A percentile compares a stretch with the other conserved stretches of the same genome.
These are phyloP conservation scores for Aphrocallistes beatrix DNA, from an alignment of 37 sponge, comb jelly and placozoan species.

Conservation along the genomic window DNA sequence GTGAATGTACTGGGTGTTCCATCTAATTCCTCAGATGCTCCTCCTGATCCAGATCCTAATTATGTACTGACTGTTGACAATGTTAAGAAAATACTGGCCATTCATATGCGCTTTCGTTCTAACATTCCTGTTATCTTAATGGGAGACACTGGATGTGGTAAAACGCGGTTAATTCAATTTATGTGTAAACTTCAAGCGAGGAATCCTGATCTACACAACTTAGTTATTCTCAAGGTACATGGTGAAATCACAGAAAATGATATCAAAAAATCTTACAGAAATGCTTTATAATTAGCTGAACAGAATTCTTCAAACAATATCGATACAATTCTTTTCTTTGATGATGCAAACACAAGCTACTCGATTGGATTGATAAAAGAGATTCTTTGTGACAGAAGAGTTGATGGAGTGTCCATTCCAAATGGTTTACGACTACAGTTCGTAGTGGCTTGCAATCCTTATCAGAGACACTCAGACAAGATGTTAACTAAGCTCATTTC, in stretches of 20 bases:
- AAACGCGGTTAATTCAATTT: conserved; percentile 73
- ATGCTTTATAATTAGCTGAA: conserved; percentile 39
- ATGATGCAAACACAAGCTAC: conserved; percentile 96
- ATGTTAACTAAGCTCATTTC: conserved; percentile 72
- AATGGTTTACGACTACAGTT: conserved; percentile 49
- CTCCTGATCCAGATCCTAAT: neutral
- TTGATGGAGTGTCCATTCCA: conserved; percentile 57
- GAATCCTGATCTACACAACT: neutral
- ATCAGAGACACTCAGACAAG: conserved; percentile 54
- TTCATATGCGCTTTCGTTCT: conserved; percentile 46
- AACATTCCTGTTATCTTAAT: conserved; percentile 89
- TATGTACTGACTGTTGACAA: conserved; percentile 31
- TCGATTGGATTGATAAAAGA: conserved; percentile 88
- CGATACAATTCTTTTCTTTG: conserved; percentile 91
- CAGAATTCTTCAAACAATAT: conserved; percentile 24
- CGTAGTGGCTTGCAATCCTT: conserved; percentile 96
- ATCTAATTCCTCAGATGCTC: no score
- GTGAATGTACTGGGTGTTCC: neutral
- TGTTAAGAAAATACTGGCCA: conserved; percentile 19
- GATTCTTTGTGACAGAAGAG: conserved; percentile 85
- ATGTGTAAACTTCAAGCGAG: conserved; percentile 68
- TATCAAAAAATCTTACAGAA: conserved; percentile 27
- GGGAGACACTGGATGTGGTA: conserved; percentile 99
- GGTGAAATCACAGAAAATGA: conserved; percentile 60
- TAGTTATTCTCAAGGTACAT: conserved; percentile 43